Evolutionary conservation across 2,797 vertebrate species (phyloP), one percentile per base, ranked within the genome.

Genomic region (Neopelma chrysocephalum): DNA sequence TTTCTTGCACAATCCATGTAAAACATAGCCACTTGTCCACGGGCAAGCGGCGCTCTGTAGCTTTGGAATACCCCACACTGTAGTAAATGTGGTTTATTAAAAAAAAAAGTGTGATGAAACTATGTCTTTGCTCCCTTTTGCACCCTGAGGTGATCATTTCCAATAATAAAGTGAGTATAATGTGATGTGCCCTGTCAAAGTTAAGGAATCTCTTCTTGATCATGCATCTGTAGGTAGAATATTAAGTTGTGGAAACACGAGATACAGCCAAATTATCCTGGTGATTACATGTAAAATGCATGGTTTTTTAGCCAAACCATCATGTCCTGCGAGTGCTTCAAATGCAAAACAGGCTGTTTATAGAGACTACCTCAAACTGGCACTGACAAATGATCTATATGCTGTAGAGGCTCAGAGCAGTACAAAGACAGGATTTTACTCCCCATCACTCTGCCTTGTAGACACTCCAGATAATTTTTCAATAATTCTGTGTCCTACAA

Each of bases 141-240:
- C 94, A 97, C 95, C 95, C 94, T 87, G 77, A 86, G 96, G 95
- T 95, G 96, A 96, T 96, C 93, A 95, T 97, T 97, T 97, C 95
- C 94, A 94, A 96, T 96, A 97, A 97, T 96, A 96, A 96, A 94
- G 62, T 92, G 83, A 88, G 93, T 96, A 96, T 96, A 96, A 96
- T 96, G 95, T 95, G 96, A 96, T 95, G 95, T 93, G 92, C 72
- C 96, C 94, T 97, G 96, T 96, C 93, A 95, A 94, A 95, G 78
- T 95, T 94, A 95, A 94, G 88, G 94, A 96, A 90, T 87, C 68
- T 95, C 92, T 87, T 95, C 95, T 97, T 97, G 93, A 97, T 96
- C 96, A 95, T 16, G 64, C 50, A 90, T 95, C 92, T 90, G 95
- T 96, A 95, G 83, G 88, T 95, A 95, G 96, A 96, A 96, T 97